Conservation (phyloP, 2,797 vertebrate species). For the Sitta carolinensis region DNA sequence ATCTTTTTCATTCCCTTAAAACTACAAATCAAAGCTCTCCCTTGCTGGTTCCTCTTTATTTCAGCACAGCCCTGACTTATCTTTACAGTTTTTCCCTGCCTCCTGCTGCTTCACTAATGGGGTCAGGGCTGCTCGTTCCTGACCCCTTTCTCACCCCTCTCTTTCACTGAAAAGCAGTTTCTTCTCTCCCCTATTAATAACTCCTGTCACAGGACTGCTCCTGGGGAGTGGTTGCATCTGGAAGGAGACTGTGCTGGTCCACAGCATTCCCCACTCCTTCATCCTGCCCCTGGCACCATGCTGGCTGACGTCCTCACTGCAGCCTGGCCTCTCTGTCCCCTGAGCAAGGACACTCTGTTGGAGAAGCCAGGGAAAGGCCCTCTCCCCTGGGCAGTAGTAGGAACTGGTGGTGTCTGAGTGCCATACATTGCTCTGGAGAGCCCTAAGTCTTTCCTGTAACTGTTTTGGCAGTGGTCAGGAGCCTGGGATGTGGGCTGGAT, state of each 20-base stretch:
- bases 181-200: slow-evolving; percentile 29
- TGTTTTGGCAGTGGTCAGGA: background rate
- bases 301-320: background rate
- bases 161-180: slow-evolving; percentile 6
- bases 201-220: background rate
- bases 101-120: slow-evolving; percentile 28
- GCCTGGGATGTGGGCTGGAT: background rate
- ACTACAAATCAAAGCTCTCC: slow-evolving; percentile 14
- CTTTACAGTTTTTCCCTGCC: background rate
- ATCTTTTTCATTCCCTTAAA: slow-evolving; percentile 11
- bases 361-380: background rate
- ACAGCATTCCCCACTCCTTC: background rate
- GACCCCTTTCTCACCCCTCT: slow-evolving; percentile 31
- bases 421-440: rapidly evolving
- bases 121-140: slow-evolving; percentile 20
- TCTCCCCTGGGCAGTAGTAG: background rate
- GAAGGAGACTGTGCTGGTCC: background rate
- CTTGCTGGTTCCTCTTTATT: background rate
- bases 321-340: background rate
- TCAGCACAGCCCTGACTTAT: background rate
- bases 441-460: rapidly evolving
- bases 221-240: background rate
- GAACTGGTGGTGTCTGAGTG: background rate
- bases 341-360: background rate
- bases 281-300: background rate